Evolutionary conservation across 2,113 vertebrate species (phyloP), one percentile per base, ranked within the genome.

Genomic region (Phrynosoma platyrhinos): DNA sequence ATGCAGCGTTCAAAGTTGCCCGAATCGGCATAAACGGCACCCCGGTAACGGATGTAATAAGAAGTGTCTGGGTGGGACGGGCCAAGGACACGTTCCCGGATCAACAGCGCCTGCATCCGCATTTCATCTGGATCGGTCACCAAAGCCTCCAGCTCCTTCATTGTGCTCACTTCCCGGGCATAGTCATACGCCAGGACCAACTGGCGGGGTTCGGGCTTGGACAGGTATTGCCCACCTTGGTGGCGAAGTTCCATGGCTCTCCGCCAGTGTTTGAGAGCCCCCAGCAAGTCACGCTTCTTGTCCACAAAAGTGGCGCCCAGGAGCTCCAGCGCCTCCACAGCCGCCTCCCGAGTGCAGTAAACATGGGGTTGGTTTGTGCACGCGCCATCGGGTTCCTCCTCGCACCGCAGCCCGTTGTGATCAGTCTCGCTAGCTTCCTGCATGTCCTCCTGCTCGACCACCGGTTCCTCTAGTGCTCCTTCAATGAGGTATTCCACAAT

Each of bases 1-100:
- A 99, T 98, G 95, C 98, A 99, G 92, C 98, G 98, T 87, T 98
- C 98, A 0, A 99, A 99, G 90, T 99, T 98, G 87, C 98, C 98
- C 0, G 98, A 98, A 96, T 99, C 98, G 0, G 98, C 98, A 1
- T 99, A 99, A 16, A 99, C 98, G 0, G 98, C 98, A 0, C 98
- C 98, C 14, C 98, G 93, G 94, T 99, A 99, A 0, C 98, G 98
- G 95, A 99, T 99, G 92, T 99, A 99, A 47, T 99, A 99, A 16
- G 98, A 99, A 0, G 98, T 99, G 96, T 99, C 98, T 0, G 98
- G 98, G 91, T 99, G 98, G 0, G 98, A 98, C 0, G 98, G 98
- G 0, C 98, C 98, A n/a, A 99, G 94, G 94, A 99, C 98, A 87
- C 98, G 98, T 94, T 99, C 98, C 0, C 98, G 94, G 20, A 99